Base-by-base conservation (phyloP, 2,113 vertebrate genomes). In the Vidua macroura region DNA sequence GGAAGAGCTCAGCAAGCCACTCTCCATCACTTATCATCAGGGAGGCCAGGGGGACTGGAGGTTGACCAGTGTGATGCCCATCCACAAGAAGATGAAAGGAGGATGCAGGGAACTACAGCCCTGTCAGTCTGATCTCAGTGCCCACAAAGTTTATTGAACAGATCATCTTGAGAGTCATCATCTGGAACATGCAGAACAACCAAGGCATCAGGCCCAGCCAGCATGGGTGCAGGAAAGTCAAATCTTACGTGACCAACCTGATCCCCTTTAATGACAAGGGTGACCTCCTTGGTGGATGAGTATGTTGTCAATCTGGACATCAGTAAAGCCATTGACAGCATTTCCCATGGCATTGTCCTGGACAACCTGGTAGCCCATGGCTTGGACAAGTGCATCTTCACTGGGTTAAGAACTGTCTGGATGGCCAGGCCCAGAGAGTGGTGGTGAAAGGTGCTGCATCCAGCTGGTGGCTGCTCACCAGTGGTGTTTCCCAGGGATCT, bases 391-490 rank as follows among this genome's bases (percentile, higher is more conserved):
- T 2, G 18, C 15, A n/a, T 21, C n/a, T 41, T 5, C 11, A 3
- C n/a, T 22, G 28, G 18, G 3, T 58, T 58, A 35, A 35, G 35
- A 35, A 35, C 35, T 35, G 35, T 35, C 35, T 35, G 35, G 14
- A 22, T 11, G 30, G 17, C 6, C 0, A 0, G 23, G 14, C 28
- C 7, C 18, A 49, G 53, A 49, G 53, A 49, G 3, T 11, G 30
- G 11, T 18, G 30, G 6, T 16, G 52, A 49, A 14, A 1, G 1
- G 28, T 22, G 35, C 30, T 59, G 35, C 64, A 23, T 41, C 14
- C 53, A 49, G 18, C 2, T 58, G 43, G 8, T 1, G 8, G 2
- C 6, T 7, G 3, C 5, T 27, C 22, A 39, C 14, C 35, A 33
- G 7, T 58, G 43, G 18, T 33, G 18, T 33, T 6, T 15, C 28